phyloP scores from a whole-genome alignment of 2,113 vertebrate species.

The Rhinogobius similis region DNA sequence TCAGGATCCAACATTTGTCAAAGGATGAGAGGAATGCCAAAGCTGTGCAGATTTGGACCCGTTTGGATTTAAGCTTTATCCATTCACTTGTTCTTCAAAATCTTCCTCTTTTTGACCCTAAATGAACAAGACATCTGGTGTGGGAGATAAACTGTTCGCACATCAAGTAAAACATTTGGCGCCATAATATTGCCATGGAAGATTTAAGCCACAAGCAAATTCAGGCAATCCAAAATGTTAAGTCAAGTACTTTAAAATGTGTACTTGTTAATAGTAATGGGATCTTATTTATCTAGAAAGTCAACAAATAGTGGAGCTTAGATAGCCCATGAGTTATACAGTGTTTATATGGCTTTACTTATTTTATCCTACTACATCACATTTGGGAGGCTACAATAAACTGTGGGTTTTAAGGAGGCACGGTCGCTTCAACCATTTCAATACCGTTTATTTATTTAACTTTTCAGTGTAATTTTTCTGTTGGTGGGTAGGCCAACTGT shows the following conservation, averaged over 20 bases:
- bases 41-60: background rate
- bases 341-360: too few relatives aligned
- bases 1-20: background rate
- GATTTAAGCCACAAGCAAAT: slow-evolving; percentile 3
- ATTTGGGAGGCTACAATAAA: too few relatives aligned
- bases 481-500: too few relatives aligned
- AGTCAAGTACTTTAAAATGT: background rate
- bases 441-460: too few relatives aligned
- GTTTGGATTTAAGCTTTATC: background rate
- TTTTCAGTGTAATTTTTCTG: too few relatives aligned
- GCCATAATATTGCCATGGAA: background rate
- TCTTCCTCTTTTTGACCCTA: slow-evolving; percentile 6
- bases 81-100: background rate
- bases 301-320: background rate
- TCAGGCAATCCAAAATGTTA: background rate
- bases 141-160: slow-evolving; percentile 1
- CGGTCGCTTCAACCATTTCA: too few relatives aligned
- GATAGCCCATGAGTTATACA: background rate
- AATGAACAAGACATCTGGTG: slow-evolving; percentile 6
- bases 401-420: too few relatives aligned
- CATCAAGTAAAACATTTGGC: background rate
- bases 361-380: too few relatives aligned
- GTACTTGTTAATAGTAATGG: background rate
- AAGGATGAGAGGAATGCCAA: background rate
- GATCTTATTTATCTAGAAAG: background rate